These are phyloP conservation scores for Melanotaenia maccullochi DNA, from an alignment of 2,797 vertebrate genomes.

Conservation along the genomic window DNA sequence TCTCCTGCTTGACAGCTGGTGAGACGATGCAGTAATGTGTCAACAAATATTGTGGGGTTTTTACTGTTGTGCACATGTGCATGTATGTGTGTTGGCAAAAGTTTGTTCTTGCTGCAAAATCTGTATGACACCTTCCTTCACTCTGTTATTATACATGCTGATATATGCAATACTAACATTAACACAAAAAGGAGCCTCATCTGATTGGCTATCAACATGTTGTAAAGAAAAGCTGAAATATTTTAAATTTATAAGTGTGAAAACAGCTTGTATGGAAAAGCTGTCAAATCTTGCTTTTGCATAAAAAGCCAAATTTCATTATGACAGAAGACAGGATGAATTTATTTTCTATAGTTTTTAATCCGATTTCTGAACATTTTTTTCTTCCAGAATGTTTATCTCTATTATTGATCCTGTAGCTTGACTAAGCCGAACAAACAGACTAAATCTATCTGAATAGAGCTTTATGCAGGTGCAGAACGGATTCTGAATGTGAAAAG, in stretches of 20 bases:
- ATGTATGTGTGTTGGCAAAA: not conserved
- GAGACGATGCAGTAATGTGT: not conserved
- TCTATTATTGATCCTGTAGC: not conserved
- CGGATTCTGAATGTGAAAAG: not conserved
- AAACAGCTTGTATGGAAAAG: too few species aligned
- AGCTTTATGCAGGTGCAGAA: conserved; percentile 6
- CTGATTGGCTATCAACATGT: not conserved
- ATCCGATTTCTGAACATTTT: conserved; percentile 1
- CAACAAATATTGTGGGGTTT: not conserved
- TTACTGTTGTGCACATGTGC: not conserved
- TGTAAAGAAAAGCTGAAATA: not conserved
- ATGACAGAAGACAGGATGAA: not conserved
- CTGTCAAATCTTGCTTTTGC: too few species aligned
- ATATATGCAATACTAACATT: too few species aligned
- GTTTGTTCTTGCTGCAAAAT: too few species aligned
- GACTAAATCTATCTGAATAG: not conserved
- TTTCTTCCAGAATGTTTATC: not conserved
- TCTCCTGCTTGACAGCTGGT: not conserved
- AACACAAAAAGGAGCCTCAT: not conserved
- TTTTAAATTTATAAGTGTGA: not conserved
- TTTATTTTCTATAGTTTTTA: not conserved
- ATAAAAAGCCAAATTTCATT: not conserved
- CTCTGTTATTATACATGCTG: too few species aligned
- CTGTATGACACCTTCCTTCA: too few species aligned
- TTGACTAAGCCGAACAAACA: not conserved